These are phyloP conservation scores for Chouioia cunea DNA, from an alignment of 2,888 invertebrate species.

Conservation along the genomic window DNA sequence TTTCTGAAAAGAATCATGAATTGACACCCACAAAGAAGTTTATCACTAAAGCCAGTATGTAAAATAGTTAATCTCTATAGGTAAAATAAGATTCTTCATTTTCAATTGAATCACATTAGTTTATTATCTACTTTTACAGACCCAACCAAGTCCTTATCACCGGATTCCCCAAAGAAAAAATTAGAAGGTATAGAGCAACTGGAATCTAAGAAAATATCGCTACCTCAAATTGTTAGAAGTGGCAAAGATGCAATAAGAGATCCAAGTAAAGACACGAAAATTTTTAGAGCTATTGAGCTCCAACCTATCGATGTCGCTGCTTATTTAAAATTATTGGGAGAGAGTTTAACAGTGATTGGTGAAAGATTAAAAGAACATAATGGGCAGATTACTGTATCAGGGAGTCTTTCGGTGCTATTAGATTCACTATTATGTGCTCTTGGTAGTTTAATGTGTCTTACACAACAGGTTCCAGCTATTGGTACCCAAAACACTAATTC, in stretches of 20 bases:
- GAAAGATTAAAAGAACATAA: slow-evolving; percentile 93
- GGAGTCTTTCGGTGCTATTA: slow-evolving; percentile 91
- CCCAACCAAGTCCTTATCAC: slow-evolving; percentile 20
- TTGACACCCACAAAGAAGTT: slow-evolving; percentile 66
- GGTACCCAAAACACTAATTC: slow-evolving; percentile 69
- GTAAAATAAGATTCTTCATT: not conserved
- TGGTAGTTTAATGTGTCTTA: slow-evolving; percentile 88
- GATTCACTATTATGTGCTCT: slow-evolving; percentile 94
- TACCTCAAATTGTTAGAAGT: slow-evolving; percentile 7
- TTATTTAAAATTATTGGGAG: slow-evolving; percentile 92
- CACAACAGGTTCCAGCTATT: slow-evolving; percentile 83
- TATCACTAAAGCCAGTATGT: slow-evolving; percentile 65
- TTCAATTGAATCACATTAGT: slow-evolving; percentile 8
- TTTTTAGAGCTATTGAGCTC: slow-evolving; percentile 45
- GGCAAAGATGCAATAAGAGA: slow-evolving; percentile 45
- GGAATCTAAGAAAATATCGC: slow-evolving; percentile 22
- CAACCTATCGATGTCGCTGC: slow-evolving; percentile 92
- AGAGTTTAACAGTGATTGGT: slow-evolving; percentile 95
- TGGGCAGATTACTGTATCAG: slow-evolving; percentile 96
- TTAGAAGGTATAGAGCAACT: slow-evolving; percentile 8
- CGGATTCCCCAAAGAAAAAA: slow-evolving; percentile 40
- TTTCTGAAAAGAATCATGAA: slow-evolving; percentile 69
- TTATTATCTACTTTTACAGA: slow-evolving; percentile 24
- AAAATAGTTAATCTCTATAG: slow-evolving; percentile 1
- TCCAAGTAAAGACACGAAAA: slow-evolving; percentile 44